Conservation (phyloP, 2,797 vertebrate species). For the Carcharodon carcharias region DNA sequence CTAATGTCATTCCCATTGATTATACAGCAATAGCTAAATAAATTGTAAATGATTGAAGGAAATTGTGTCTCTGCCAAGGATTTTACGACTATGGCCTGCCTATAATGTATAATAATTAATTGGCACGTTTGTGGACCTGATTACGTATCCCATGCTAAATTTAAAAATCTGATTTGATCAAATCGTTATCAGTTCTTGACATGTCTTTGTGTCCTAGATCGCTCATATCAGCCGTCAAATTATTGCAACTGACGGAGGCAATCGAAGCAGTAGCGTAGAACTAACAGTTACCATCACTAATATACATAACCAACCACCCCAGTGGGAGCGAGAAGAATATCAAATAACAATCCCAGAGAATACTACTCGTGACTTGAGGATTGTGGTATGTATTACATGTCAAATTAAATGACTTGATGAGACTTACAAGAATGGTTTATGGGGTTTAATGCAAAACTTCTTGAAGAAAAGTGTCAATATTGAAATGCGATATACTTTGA, state of each 20-base stretch:
- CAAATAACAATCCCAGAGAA: slow-evolving; percentile 76
- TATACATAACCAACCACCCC: slow-evolving; percentile 72
- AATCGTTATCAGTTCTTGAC: background rate
- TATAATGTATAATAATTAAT: background rate
- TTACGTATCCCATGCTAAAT: background rate
- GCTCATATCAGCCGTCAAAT: slow-evolving; percentile 61
- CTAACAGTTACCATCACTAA: slow-evolving; percentile 72
- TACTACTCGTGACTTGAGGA: slow-evolving; percentile 65
- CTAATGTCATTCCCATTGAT: background rate
- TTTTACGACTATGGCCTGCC: background rate
- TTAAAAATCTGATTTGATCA: background rate
- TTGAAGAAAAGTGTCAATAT: background rate
- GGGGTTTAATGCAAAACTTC: too few species aligned
- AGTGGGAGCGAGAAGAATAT: slow-evolving; percentile 70
- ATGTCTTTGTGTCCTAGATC: slow-evolving; percentile 51
- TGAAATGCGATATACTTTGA: background rate
- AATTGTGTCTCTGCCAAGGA: background rate
- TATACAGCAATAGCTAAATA: background rate
- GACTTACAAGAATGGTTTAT: background rate
- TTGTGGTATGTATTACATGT: slow-evolving; percentile 64
- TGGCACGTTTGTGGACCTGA: too few species aligned
- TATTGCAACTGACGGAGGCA: slow-evolving; percentile 73
- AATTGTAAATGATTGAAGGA: background rate
- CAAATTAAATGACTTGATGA: background rate
- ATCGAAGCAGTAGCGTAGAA: slow-evolving; percentile 73